Evolutionary conservation across 2,113 vertebrate species (phyloP).

Genomic region (Piprites chloris): DNA sequence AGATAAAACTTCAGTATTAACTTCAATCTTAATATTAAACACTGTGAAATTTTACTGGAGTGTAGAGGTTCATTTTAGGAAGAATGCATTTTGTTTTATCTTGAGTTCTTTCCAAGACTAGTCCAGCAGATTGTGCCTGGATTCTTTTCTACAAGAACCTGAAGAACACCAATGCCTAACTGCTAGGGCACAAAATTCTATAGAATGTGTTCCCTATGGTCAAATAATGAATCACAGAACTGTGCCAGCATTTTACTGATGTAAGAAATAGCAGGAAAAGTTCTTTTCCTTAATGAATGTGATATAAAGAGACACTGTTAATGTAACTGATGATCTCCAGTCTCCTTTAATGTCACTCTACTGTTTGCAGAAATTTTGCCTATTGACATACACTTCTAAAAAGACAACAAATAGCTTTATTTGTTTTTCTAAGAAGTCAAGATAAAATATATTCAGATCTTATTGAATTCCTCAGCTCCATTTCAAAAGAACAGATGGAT

Average conservation of each 20-base stretch:
- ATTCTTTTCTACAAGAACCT: not conserved
- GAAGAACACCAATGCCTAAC: not conserved
- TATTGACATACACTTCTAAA: not conserved
- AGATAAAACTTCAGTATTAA: not conserved
- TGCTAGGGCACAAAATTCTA: not conserved
- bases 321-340: not conserved
- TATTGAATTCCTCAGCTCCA: not conserved
- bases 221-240: not conserved
- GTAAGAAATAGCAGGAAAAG: not conserved
- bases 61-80: not conserved
- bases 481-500: not conserved
- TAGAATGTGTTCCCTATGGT: not conserved
- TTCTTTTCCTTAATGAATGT: not conserved
- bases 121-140: not conserved
- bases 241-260: not conserved
- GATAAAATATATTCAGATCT: not conserved
- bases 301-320: not conserved
- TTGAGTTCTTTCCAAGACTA: not conserved
- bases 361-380: not conserved
- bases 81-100: not conserved
- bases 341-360: not conserved
- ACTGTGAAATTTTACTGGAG: not conserved
- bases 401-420: not conserved
- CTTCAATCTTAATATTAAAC: not conserved
- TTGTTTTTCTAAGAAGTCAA: not conserved